A percentile compares a stretch with the other conserved stretches of the same genome.
phyloP scores from a whole-genome alignment of 2,113 vertebrate genomes.

The Mesocricetus auratus region DNA sequence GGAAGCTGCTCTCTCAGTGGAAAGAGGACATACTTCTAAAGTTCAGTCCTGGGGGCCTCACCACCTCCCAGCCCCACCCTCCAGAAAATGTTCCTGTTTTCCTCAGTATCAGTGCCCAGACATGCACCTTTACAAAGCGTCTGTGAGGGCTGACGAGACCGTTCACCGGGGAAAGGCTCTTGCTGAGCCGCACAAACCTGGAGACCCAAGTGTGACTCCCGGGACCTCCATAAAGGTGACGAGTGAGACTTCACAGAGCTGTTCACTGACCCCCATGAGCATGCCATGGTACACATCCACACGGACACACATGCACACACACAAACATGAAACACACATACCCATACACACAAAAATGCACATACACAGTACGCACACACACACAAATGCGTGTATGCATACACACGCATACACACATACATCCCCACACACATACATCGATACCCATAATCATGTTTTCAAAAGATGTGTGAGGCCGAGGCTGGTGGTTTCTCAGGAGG shows the following conservation, averaged over 20 bases:
- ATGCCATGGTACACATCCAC: neutral
- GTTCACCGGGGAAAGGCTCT: neutral
- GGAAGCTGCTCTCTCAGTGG: constrained; percentile 48
- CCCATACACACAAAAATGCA: neutral
- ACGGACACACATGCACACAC: neutral
- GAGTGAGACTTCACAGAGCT: neutral
- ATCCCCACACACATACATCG: neutral
- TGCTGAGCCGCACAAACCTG: neutral
- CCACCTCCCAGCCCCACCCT: neutral
- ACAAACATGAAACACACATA: neutral
- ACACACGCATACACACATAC: neutral
- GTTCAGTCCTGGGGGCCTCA: neutral
- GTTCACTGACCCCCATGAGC: too few relatives aligned
- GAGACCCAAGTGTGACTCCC: too few relatives aligned
- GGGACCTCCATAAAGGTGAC: neutral
- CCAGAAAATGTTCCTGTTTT: neutral
- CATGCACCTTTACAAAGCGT: neutral
- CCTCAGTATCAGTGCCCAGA: neutral
- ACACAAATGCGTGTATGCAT: too few relatives aligned
- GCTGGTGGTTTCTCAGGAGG: neutral
- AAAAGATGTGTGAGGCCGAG: neutral
- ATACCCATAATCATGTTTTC: neutral
- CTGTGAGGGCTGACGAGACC: neutral
- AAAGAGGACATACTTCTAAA: neutral
- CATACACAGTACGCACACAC: neutral